Base-by-base conservation (phyloP, 2,888 invertebrate species). In the Therioaphis trifolii region DNA sequence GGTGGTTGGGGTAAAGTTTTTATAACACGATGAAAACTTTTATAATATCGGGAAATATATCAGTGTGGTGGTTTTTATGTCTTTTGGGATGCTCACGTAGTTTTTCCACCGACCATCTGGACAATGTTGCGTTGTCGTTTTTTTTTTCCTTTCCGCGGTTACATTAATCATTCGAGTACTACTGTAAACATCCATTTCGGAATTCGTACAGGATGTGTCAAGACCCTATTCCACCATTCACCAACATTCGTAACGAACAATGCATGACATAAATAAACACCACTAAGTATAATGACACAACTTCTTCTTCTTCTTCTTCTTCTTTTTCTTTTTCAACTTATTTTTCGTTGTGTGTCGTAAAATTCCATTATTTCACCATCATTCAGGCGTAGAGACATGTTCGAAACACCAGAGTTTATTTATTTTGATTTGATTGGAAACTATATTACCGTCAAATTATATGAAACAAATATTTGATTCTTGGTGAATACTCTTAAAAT, bases 1-100 rank as follows among this genome's bases (percentile, higher is more conserved):
- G 55, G 14, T 35, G 35, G n/a, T n/a, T 27, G n/a, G n/a, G 52
- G 4, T 4, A 68, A 68, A 78, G 78, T 78, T 78, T 78, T 68
- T 55, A 55, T 40, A 55, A 52, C 68, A 40, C 7, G 66, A 27
- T 40, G 68, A 78, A 78, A 78, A 78, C 78, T 68, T 78, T 68
- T 40, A 52, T 55, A 78, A 78, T 78, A 78, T 78, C 49, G 78
- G 24, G 14, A 78, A 78, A 78, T 78, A 68, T 49, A 78, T 68
- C 40, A 40, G 35, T 15, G 55, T 7, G 40, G 68, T 55, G 21
- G 52, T 68, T 77, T 63, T 66, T 21, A 77, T 49, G 35, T 49
- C 29, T 77, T 66, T 35, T 49, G 15, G 35, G 14, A 66, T 49
- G 11, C 29, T 49, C 68, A 1, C 35, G n/a, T 55, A 52, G 68